Percentiles rank a stretch among this genome's conserved stretches.
Conservation (phyloP, 2,888 invertebrate genomes). For the Celastrina argiolus region DNA sequence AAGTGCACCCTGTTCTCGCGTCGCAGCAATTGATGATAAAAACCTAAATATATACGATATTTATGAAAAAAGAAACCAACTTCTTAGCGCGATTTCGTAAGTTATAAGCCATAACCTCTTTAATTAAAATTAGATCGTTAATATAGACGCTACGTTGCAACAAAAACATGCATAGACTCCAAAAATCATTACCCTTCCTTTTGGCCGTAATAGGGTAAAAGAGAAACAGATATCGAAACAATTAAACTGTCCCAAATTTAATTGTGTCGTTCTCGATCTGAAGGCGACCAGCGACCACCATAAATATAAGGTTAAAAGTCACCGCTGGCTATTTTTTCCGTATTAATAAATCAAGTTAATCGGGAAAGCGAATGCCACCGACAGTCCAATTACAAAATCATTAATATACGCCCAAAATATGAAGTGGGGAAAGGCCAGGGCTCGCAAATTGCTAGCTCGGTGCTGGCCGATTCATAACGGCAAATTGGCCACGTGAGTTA, state of each 20-base stretch:
- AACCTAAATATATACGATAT: too few relatives aligned
- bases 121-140: too few relatives aligned
- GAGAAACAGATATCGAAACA: neutral
- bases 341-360: slow-evolving; percentile 39
- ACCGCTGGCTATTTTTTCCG: slow-evolving; percentile 15
- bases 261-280: too few relatives aligned
- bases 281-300: neutral
- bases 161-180: too few relatives aligned
- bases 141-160: too few relatives aligned
- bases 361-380: slow-evolving; percentile 51
- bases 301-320: slow-evolving; percentile 10
- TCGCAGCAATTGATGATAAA: too few relatives aligned
- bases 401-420: slow-evolving; percentile 65
- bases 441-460: slow-evolving; percentile 46
- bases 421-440: slow-evolving; percentile 50
- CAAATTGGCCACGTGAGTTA: slow-evolving; percentile 51
- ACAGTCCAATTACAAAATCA: slow-evolving; percentile 66
- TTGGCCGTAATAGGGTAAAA: too few relatives aligned
- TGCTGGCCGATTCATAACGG: slow-evolving; percentile 44
- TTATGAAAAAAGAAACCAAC: too few relatives aligned
- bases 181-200: too few relatives aligned
- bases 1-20: too few relatives aligned
- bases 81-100: too few relatives aligned
- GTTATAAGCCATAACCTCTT: too few relatives aligned
- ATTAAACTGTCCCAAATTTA: neutral